A percentile compares a stretch with the other conserved stretches of the same genome.
phyloP scores from a whole-genome alignment of 35 echinoderm and acorn worm genomes.

The Diadema setosum region DNA sequence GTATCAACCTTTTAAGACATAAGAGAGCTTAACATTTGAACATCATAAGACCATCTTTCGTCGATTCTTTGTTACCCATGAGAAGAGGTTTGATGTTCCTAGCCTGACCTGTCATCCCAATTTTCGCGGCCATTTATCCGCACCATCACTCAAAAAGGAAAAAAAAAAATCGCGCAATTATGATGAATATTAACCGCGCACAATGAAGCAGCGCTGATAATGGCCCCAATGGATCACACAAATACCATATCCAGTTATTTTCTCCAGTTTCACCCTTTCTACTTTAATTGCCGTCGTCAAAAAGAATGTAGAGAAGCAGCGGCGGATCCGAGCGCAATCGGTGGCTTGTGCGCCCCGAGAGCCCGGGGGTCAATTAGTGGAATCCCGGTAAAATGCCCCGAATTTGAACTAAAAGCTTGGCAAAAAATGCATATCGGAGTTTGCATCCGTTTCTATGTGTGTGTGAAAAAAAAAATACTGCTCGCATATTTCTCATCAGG shows the following conservation, averaged over 20 bases:
- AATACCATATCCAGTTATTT: background rate
- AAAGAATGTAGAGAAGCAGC: background rate
- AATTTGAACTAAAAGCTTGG: background rate
- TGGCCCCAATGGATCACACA: background rate
- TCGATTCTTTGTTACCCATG: background rate
- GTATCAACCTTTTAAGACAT: too few relatives aligned
- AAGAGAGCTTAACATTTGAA: too few relatives aligned
- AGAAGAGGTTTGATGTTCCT: background rate
- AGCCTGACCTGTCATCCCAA: background rate
- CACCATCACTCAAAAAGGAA: background rate
- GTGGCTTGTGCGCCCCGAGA: slow-evolving; percentile 3
- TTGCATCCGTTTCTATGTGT: background rate
- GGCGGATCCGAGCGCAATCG: background rate
- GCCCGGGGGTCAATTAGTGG: background rate
- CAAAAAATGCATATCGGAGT: background rate
- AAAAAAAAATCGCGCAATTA: background rate
- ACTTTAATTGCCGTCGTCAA: background rate
- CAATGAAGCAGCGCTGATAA: background rate
- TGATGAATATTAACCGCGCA: background rate
- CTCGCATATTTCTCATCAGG: background rate
- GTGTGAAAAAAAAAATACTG: background rate
- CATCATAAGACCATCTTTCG: too few relatives aligned
- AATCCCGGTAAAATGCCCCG: background rate
- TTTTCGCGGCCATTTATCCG: background rate
- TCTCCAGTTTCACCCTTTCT: background rate